A percentile compares a stretch with the other conserved stretches of the same genome.
Evolutionary conservation across 2,113 vertebrate genomes (phyloP).

Genomic region (Corythaeola cristata): DNA sequence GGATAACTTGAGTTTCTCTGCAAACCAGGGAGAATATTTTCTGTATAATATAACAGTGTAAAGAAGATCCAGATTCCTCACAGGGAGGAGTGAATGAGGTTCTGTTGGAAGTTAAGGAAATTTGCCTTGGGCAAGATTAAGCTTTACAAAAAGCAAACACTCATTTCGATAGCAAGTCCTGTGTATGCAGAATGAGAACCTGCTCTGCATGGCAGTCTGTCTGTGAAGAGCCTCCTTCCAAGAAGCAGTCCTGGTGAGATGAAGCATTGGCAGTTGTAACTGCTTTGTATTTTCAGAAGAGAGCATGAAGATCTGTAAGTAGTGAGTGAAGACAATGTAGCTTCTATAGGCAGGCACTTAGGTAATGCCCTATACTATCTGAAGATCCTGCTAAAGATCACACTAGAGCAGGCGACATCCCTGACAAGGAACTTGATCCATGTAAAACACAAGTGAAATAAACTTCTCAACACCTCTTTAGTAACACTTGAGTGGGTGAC

Average conservation of each 20-base stretch:
- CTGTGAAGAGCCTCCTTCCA: background rate
- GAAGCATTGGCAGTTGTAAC: background rate
- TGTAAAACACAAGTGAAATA: background rate
- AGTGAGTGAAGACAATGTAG: background rate
- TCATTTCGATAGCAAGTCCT: background rate
- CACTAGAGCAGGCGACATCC: background rate
- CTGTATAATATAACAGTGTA: background rate
- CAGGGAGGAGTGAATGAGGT: background rate
- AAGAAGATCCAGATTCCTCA: background rate
- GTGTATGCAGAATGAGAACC: background rate
- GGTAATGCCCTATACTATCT: background rate
- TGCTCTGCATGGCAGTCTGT: background rate
- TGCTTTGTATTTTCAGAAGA: background rate
- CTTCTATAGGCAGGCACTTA: background rate
- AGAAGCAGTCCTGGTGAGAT: background rate
- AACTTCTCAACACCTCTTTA: background rate
- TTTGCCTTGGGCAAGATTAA: background rate
- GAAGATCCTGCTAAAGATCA: background rate
- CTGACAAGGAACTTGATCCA: background rate
- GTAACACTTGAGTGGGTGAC: background rate
- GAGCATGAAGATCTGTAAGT: background rate
- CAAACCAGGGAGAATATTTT: background rate
- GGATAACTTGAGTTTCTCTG: background rate
- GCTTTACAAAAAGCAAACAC: background rate
- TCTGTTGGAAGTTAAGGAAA: background rate